A percentile compares a stretch with the other conserved stretches of the same genome.
Conservation (phyloP, 2,888 invertebrate species). For the Junonia oenone region DNA sequence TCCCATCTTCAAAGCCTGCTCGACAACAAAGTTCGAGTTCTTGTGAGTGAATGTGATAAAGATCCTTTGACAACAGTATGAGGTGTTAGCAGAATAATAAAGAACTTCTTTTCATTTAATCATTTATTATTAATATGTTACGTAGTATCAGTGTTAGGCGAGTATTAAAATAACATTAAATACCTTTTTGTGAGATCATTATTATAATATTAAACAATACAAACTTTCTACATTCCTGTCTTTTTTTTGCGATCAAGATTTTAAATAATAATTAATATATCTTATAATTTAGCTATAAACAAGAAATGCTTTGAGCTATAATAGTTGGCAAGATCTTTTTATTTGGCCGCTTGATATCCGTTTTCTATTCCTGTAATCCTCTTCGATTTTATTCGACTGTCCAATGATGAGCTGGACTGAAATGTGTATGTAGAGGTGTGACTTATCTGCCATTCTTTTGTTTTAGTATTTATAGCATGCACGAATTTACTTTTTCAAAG, state of each 20-base stretch:
- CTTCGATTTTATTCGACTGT: slow-evolving; percentile 49
- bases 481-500: slow-evolving; percentile 71
- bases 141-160: slow-evolving; percentile 29
- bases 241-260: slow-evolving; percentile 3
- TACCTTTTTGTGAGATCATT: slow-evolving; percentile 65
- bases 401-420: slow-evolving; percentile 68
- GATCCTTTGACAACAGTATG: slow-evolving; percentile 88
- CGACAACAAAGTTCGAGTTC: slow-evolving; percentile 78
- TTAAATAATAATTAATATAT: slow-evolving; percentile 1
- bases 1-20: slow-evolving; percentile 49
- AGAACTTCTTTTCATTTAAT: slow-evolving; percentile 12
- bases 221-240: slow-evolving; percentile 20
- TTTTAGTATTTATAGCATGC: slow-evolving; percentile 52
- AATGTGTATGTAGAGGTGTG: slow-evolving; percentile 48
- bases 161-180: slow-evolving; percentile 34
- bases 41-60: slow-evolving; percentile 85
- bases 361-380: slow-evolving; percentile 48
- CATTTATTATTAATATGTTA: slow-evolving; percentile 32
- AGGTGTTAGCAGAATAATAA: slow-evolving; percentile 34
- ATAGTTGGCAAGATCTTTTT: slow-evolving; percentile 67
- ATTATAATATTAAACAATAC: slow-evolving; percentile 38
- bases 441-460: slow-evolving; percentile 35
- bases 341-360: slow-evolving; percentile 52
- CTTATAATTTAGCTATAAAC: background rate
- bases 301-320: slow-evolving; percentile 37